These are phyloP conservation scores for Drosophila trapezifrons DNA, from an alignment of 1,140 invertebrate genomes.

Conservation along the genomic window DNA sequence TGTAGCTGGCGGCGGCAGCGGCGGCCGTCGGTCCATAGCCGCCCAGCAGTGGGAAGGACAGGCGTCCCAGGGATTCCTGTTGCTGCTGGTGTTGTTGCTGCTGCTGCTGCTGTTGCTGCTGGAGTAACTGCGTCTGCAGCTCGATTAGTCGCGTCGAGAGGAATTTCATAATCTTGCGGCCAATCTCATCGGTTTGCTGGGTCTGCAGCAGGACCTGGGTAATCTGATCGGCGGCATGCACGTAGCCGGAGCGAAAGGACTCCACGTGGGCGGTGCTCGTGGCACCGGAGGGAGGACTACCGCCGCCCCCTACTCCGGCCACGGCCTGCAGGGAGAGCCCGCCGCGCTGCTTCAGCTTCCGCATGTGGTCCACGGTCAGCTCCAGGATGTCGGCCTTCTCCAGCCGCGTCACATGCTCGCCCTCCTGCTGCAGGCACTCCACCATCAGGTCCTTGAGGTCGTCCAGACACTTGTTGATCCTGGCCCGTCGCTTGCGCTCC, in stretches of 20 bases:
- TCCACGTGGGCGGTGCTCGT: constrained; percentile 87
- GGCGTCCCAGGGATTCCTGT: constrained; percentile 43
- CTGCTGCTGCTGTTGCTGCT: constrained; percentile 58
- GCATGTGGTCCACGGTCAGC: constrained; percentile 96
- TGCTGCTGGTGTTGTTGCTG: constrained; percentile 43
- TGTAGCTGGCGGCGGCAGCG: constrained; percentile 63
- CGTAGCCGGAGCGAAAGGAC: constrained; percentile 95
- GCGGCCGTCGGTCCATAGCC: constrained; percentile 61
- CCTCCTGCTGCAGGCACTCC: constrained; percentile 93
- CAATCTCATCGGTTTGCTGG: constrained; percentile 91
- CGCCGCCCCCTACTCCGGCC: constrained; percentile 58
- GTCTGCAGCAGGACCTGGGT: constrained; percentile 91
- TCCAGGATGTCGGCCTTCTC: constrained; percentile 99
- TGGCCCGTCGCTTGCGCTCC: constrained; percentile 95
- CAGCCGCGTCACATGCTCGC: constrained; percentile 92
- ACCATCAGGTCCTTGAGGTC: constrained; percentile 97
- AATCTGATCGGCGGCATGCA: constrained; percentile 96
- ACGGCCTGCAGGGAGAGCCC: constrained; percentile 80
- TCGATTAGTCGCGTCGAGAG: constrained; percentile 92
- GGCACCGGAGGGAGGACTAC: constrained; percentile 19
- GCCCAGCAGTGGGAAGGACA: constrained; percentile 64
- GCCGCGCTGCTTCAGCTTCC: constrained; percentile 89
- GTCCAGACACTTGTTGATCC: constrained; percentile 97
- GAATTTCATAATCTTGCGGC: constrained; percentile 93
- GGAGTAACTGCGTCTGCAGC: constrained; percentile 75